These are phyloP conservation scores for Phymatocera aterrima DNA, from an alignment of 2,888 invertebrate genomes.

Conservation along the genomic window DNA sequence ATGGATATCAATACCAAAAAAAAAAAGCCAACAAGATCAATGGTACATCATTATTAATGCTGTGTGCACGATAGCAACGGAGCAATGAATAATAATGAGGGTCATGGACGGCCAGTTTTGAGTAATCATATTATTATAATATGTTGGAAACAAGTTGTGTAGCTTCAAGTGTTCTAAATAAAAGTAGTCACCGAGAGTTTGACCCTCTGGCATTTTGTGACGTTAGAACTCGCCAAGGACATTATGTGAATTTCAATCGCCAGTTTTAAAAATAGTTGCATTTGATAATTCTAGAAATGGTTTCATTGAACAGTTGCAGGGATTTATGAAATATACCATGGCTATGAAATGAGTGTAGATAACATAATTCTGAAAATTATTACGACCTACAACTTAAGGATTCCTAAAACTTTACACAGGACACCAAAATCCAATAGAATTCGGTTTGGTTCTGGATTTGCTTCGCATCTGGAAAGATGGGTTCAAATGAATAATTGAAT, in stretches of 20 bases:
- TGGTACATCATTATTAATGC: not conserved
- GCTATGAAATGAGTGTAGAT: too few species aligned
- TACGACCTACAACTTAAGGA: not conserved
- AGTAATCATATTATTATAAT: not conserved
- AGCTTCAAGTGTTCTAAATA: not conserved
- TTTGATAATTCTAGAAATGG: too few species aligned
- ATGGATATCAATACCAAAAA: not conserved
- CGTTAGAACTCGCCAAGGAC: too few species aligned
- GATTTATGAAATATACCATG: too few species aligned
- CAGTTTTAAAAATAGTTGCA: too few species aligned
- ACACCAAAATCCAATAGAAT: not conserved
- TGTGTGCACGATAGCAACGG: not conserved
- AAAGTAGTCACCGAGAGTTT: not conserved
- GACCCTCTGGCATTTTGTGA: not conserved
- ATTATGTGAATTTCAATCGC: too few species aligned
- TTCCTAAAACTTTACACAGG: not conserved
- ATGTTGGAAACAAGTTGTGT: not conserved
- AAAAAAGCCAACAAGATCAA: not conserved
- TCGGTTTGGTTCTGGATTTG: not conserved
- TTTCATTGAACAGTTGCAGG: too few species aligned
- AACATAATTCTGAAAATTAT: too few species aligned
- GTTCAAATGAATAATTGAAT: not conserved
- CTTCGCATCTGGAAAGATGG: not conserved
- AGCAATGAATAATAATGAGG: conserved; percentile 17
- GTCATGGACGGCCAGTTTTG: not conserved